These are phyloP conservation scores for Volucella inanis DNA, from an alignment of 2,888 invertebrate genomes.

Conservation along the genomic window DNA sequence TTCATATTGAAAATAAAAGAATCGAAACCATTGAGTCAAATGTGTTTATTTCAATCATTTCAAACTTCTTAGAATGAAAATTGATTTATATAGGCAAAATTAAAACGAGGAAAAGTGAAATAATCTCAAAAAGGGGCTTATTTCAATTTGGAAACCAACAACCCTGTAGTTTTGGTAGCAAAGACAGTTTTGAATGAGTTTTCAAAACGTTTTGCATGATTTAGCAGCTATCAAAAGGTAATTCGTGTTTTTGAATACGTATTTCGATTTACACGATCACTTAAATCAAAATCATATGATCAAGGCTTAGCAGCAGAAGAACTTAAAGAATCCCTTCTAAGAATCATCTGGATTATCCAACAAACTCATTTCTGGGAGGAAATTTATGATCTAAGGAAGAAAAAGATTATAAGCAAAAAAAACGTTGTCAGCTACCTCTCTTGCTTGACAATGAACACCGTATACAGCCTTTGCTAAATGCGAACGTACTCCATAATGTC, in stretches of 20 bases:
- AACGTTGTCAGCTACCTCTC: slow-evolving; percentile 3
- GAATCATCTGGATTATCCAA: slow-evolving; percentile 21
- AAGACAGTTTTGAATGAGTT: not conserved
- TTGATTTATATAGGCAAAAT: no score
- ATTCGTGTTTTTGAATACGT: slow-evolving; percentile 3
- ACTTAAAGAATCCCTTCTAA: slow-evolving; percentile 1
- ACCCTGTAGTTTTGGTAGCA: not conserved
- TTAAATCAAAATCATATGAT: not conserved
- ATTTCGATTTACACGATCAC: not conserved
- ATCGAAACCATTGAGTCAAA: no score
- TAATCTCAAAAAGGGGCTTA: no score
- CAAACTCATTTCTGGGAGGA: slow-evolving; percentile 29
- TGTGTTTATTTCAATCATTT: no score
- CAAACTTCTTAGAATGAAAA: no score
- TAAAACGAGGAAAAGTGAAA: no score
- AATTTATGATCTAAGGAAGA: slow-evolving; percentile 19
- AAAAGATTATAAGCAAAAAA: slow-evolving; percentile 10
- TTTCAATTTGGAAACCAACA: not conserved
- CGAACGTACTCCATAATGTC: slow-evolving; percentile 2
- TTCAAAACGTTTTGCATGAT: no score
- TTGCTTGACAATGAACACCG: no score
- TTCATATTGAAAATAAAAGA: no score
- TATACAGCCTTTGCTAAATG: slow-evolving; percentile 23
- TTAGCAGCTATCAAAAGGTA: not conserved
- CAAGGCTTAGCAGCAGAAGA: slow-evolving; percentile 3